Evolutionary conservation across 1,140 invertebrate species (phyloP).

Genomic region (Parapsyche elsis): DNA sequence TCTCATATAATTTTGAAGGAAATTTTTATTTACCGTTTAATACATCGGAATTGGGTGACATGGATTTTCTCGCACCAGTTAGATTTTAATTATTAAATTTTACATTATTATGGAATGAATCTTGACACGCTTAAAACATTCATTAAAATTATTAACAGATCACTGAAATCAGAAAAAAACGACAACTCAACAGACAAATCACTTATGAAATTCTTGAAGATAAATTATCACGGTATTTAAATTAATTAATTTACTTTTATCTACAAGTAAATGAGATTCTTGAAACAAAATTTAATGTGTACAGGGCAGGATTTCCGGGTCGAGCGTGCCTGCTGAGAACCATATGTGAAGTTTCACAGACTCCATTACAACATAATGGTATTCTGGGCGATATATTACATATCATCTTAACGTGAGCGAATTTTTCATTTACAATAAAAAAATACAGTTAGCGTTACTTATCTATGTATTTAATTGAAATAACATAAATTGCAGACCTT

Average conservation of each 20-base stretch:
- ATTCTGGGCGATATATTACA: slow-evolving; percentile 75
- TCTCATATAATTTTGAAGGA: slow-evolving; percentile 81
- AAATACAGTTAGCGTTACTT: neutral
- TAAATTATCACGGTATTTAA: slow-evolving; percentile 24
- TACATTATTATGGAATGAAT: too few relatives aligned
- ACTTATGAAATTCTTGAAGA: slow-evolving; percentile 48
- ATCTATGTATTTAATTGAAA: neutral
- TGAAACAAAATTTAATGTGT: neutral
- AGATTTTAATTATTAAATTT: neutral
- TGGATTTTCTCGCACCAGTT: slow-evolving; percentile 48
- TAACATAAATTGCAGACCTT: slow-evolving; percentile 43
- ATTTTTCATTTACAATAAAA: slow-evolving; percentile 12
- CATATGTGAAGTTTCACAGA: slow-evolving; percentile 79
- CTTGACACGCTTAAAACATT: neutral
- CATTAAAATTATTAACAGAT: slow-evolving; percentile 3
- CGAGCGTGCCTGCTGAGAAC: slow-evolving; percentile 75
- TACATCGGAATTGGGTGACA: slow-evolving; percentile 63
- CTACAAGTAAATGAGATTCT: neutral
- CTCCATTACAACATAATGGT: slow-evolving; percentile 70
- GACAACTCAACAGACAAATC: slow-evolving; percentile 40
- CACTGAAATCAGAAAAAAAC: slow-evolving; percentile 3
- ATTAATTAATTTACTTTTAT: neutral
- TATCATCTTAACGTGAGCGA: slow-evolving; percentile 76
- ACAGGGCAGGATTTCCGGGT: slow-evolving; percentile 69
- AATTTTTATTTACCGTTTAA: slow-evolving; percentile 71